phyloP scores from a whole-genome alignment of 2,888 invertebrate genomes.

The Pristionchus japonicus region DNA sequence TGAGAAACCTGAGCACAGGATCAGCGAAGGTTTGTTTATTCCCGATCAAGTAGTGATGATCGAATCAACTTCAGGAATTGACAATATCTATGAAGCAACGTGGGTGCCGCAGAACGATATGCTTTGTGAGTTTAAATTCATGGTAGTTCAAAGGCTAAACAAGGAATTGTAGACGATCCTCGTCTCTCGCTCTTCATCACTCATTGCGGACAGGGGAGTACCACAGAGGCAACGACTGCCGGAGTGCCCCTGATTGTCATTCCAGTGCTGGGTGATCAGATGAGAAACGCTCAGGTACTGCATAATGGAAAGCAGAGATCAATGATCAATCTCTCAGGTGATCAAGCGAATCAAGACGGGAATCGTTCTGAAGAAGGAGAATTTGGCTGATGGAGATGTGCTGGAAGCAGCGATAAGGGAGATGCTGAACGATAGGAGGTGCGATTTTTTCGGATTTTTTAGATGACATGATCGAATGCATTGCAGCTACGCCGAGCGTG shows the following conservation, averaged over 20 bases:
- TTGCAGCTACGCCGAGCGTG: background rate
- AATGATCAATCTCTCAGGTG: background rate
- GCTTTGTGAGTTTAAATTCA: background rate
- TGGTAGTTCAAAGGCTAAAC: background rate
- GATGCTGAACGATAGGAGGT: background rate
- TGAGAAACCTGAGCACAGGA: constrained; percentile 42
- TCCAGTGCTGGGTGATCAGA: constrained; percentile 44
- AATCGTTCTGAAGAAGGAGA: constrained; percentile 12
- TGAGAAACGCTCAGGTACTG: constrained; percentile 32
- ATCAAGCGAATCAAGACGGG: constrained; percentile 24
- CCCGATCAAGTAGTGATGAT: background rate
- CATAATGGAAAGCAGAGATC: background rate
- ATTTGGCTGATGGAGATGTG: background rate
- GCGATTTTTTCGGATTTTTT: too few species aligned
- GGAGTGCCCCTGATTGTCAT: constrained; percentile 44
- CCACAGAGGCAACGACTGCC: constrained; percentile 35
- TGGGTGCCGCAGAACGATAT: constrained; percentile 34
- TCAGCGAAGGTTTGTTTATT: background rate
- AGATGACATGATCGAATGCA: background rate
- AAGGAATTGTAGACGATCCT: constrained; percentile 27
- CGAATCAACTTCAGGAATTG: background rate
- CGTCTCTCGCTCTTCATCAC: constrained; percentile 48
- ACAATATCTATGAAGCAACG: background rate
- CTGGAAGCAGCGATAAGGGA: background rate
- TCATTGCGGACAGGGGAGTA: constrained; percentile 46